phyloP scores from a whole-genome alignment of 2,797 vertebrate species.

The Chaetophractus vellerosus region DNA sequence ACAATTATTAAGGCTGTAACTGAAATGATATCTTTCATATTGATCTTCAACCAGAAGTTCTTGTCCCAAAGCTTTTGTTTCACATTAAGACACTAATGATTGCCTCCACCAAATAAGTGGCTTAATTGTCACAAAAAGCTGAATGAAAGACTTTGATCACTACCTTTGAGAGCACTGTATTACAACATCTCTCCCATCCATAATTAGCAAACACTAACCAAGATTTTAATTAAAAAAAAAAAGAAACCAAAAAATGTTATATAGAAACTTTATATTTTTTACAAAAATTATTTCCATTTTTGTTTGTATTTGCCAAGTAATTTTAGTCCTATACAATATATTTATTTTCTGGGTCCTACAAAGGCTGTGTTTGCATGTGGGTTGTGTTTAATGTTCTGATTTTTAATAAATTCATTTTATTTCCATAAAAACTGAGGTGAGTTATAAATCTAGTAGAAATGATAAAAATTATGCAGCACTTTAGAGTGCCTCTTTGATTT shows the following conservation, averaged over 20 bases:
- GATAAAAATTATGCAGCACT: conserved; percentile 29
- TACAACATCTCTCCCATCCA: conserved; percentile 83
- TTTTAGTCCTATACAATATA: background rate
- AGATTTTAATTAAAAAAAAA: conserved; percentile 65
- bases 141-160: conserved; percentile 87
- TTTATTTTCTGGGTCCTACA: conserved; percentile 57
- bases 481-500: conserved; percentile 62
- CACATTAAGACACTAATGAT: conserved; percentile 90
- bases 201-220: conserved; percentile 82
- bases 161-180: conserved; percentile 87
- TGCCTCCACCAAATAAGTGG: conserved; percentile 87
- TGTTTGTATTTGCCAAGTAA: conserved; percentile 76
- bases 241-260: conserved; percentile 68
- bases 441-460: conserved; percentile 48
- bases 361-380: background rate
- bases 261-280: conserved; percentile 81
- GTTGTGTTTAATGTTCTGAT: conserved; percentile 63
- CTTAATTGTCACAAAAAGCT: conserved; percentile 89
- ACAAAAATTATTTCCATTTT: conserved; percentile 80
- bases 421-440: conserved; percentile 36
- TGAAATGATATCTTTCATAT: conserved; percentile 89
- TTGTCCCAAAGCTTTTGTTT: conserved; percentile 91
- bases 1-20: conserved; percentile 90
- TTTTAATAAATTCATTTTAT: conserved; percentile 51
- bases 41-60: conserved; percentile 90